Conservation (phyloP, 2,113 vertebrate species). For the Bambusicola thoracicus region DNA sequence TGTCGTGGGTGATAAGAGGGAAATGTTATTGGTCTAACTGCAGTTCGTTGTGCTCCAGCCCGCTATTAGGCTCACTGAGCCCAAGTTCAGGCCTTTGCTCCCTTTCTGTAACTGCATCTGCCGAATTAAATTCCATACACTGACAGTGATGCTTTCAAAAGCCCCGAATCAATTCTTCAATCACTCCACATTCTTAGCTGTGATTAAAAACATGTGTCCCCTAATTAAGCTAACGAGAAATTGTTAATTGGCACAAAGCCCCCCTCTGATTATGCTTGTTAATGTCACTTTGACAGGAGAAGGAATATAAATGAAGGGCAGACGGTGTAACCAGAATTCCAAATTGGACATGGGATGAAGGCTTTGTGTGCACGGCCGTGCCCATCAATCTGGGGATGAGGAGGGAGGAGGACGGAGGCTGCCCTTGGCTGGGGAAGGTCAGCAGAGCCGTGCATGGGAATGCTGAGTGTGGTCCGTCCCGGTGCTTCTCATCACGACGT, state of each 20-base stretch:
- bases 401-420: neutral
- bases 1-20: neutral
- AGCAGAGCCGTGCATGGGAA: neutral
- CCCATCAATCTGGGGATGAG: neutral
- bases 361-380: neutral
- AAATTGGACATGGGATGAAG: neutral
- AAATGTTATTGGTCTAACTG: neutral
- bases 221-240: constrained; percentile 87
- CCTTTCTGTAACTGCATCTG: constrained; percentile 63
- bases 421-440: neutral
- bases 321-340: neutral
- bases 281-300: constrained; percentile 81
- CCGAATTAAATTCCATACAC: constrained; percentile 71
- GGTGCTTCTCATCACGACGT: neutral
- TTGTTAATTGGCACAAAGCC: constrained; percentile 81
- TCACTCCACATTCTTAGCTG: constrained; percentile 77
- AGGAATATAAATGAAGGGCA: constrained; percentile 75
- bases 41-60: neutral
- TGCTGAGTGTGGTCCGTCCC: neutral
- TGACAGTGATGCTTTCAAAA: constrained; percentile 67
- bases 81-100: neutral
- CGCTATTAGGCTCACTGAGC: constrained; percentile 19
- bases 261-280: constrained; percentile 76
- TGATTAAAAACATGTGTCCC: constrained; percentile 89
- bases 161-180: constrained; percentile 79